phyloP scores from a whole-genome alignment of 2,113 vertebrate genomes.

The Poecile atricapillus region DNA sequence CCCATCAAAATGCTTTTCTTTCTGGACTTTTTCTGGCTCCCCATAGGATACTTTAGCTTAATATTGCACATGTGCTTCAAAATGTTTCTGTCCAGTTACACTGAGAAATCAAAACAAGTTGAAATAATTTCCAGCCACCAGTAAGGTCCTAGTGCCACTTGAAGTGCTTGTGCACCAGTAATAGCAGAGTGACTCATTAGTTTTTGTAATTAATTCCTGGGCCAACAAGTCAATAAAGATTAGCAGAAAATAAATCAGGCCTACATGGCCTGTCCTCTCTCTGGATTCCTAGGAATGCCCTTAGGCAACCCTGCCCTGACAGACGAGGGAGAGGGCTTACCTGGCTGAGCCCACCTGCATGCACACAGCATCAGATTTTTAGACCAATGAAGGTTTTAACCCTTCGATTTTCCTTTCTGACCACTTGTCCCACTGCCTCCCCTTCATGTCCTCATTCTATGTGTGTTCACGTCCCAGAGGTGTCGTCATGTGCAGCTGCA shows the following conservation, averaged over 20 bases:
- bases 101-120: neutral
- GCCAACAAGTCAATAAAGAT: neutral
- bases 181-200: neutral
- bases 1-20: neutral
- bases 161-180: neutral
- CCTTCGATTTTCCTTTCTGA: neutral
- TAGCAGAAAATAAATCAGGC: neutral
- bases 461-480: rapidly evolving
- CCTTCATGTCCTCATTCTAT: rapidly evolving
- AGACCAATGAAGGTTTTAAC: neutral
- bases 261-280: neutral
- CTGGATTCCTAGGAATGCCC: neutral
- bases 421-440: no score
- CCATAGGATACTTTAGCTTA: neutral
- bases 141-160: neutral
- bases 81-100: neutral
- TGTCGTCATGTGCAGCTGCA: neutral
- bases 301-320: neutral
- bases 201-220: neutral
- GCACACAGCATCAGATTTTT: neutral
- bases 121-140: neutral
- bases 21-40: neutral
- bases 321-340: neutral
- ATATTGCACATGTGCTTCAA: neutral
- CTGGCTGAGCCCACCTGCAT: neutral